A percentile compares a stretch with the other conserved stretches of the same genome.
phyloP scores from a whole-genome alignment of 2,888 invertebrate genomes.

The Pollenia labialis region DNA sequence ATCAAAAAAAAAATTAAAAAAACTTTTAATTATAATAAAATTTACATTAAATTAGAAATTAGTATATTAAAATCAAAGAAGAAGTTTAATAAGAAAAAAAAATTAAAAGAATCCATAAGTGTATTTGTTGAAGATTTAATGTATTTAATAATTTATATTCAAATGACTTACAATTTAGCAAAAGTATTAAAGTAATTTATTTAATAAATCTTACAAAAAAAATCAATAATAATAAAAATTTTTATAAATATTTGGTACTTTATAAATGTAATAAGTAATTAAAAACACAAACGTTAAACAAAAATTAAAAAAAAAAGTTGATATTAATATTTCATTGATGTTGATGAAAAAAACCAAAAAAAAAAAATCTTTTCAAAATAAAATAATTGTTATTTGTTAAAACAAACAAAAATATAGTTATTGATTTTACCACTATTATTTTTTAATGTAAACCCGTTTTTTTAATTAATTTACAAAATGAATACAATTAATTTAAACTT shows the following conservation, averaged over 20 bases:
- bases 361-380: conserved; percentile 43
- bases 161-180: conserved; percentile 24
- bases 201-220: conserved; percentile 10
- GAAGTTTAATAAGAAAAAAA: not conserved
- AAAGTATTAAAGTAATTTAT: conserved; percentile 24
- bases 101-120: conserved; percentile 34
- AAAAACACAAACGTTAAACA: conserved; percentile 3
- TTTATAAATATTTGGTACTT: conserved; percentile 31
- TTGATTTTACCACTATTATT: not conserved
- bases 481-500: not conserved
- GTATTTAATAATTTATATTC: conserved; percentile 37
- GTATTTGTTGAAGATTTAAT: conserved; percentile 64
- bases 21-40: conserved; percentile 31
- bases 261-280: not conserved
- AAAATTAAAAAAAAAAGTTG: not conserved
- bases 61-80: not conserved
- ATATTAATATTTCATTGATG: conserved; percentile 21
- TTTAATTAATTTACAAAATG: not conserved
- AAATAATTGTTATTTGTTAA: conserved; percentile 9
- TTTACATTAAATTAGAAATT: conserved; percentile 42
- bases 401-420: not conserved
- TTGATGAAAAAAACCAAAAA: conserved; percentile 16
- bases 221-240: not conserved
- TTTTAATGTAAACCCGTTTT: not conserved
- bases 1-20: conserved; percentile 13